A percentile compares a stretch with the other conserved stretches of the same genome.
These are phyloP conservation scores for Poicephalus gulielmi DNA, from an alignment of 2,113 vertebrate genomes.

Conservation along the genomic window DNA sequence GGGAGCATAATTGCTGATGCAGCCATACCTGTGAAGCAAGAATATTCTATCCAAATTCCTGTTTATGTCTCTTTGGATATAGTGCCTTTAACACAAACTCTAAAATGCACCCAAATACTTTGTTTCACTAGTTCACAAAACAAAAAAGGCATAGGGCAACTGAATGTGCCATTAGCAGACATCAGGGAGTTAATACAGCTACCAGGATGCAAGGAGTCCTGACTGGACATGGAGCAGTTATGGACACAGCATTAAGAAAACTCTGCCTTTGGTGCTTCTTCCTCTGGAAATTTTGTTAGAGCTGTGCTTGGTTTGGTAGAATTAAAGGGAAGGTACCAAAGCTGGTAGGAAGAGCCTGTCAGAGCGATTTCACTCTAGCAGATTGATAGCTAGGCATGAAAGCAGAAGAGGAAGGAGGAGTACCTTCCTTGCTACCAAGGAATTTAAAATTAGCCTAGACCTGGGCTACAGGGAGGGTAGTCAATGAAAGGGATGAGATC, in stretches of 20 bases:
- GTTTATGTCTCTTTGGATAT: background rate
- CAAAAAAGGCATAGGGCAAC: background rate
- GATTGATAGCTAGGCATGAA: background rate
- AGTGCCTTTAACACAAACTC: background rate
- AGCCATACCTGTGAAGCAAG: background rate
- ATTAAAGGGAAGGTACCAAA: background rate
- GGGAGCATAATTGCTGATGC: background rate
- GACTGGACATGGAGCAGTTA: accelerated
- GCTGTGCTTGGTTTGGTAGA: background rate
- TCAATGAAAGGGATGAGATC: background rate
- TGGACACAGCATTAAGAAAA: background rate
- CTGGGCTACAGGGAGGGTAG: background rate
- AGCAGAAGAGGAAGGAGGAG: background rate
- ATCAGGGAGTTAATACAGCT: background rate
- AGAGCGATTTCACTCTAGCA: background rate
- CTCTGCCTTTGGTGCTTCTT: background rate
- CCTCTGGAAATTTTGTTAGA: background rate
- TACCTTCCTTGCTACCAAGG: accelerated
- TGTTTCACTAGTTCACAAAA: background rate
- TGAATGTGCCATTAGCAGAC: background rate
- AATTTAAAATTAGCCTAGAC: background rate
- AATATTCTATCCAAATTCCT: background rate
- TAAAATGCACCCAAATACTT: background rate
- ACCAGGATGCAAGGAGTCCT: background rate
- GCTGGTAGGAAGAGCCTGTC: background rate